phyloP scores from a whole-genome alignment of 2,888 invertebrate species.

The Troglohyphantes excavatus region DNA sequence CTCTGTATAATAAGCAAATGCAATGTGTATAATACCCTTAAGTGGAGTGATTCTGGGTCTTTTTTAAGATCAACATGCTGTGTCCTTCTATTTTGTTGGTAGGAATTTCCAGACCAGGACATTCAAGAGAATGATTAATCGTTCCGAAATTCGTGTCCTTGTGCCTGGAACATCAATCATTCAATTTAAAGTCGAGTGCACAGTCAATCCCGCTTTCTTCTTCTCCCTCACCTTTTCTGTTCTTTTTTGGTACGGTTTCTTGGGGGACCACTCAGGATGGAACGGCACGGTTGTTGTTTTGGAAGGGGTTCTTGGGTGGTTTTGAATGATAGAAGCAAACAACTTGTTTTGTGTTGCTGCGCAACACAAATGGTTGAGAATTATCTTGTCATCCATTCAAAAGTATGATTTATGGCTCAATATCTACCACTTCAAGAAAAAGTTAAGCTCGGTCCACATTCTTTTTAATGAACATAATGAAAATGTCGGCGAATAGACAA shows the following conservation, averaged over 20 bases:
- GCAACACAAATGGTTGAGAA: too few relatives aligned
- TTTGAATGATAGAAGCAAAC: background rate
- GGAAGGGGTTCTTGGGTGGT: background rate
- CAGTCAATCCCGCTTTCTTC: background rate
- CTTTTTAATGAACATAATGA: too few relatives aligned
- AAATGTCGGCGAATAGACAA: too few relatives aligned
- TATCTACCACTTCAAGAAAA: too few relatives aligned
- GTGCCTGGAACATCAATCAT: slow-evolving; percentile 55
- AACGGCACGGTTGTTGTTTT: background rate
- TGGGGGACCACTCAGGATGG: background rate
- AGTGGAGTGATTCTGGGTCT: background rate
- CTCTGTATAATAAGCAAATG: slow-evolving; percentile 4
- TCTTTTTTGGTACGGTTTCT: background rate
- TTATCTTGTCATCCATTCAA: too few relatives aligned
- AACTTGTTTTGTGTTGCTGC: too few relatives aligned
- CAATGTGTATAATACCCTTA: slow-evolving; percentile 33
- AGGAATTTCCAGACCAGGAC: slow-evolving; percentile 23
- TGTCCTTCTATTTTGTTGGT: background rate
- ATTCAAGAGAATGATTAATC: slow-evolving; percentile 68
- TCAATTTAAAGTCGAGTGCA: slow-evolving; percentile 62
- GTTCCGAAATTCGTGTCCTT: slow-evolving; percentile 46
- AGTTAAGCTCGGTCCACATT: too few relatives aligned
- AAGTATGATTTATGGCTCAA: too few relatives aligned
- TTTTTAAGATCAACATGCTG: slow-evolving; percentile 13
- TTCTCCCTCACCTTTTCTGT: background rate